Evolutionary conservation across 2,113 vertebrate genomes (phyloP).

Genomic region (Engraulis encrasicolus): DNA sequence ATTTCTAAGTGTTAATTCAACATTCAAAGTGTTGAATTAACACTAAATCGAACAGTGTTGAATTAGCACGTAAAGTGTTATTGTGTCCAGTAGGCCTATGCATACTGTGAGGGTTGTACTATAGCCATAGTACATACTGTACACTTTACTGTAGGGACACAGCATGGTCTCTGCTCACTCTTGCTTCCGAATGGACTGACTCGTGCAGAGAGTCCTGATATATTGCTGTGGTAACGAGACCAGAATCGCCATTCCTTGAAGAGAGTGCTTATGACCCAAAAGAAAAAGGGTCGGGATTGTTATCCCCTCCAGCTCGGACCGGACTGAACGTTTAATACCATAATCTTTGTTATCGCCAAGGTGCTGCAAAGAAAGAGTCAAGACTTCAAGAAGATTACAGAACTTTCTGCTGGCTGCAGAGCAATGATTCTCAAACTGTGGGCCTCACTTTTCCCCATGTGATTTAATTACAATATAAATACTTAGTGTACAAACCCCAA

Average conservation of each 20-base stretch:
- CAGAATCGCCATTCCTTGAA: constrained; percentile 3
- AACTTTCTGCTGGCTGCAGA: neutral
- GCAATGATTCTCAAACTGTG: too few relatives aligned
- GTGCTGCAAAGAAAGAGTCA: constrained; percentile 7
- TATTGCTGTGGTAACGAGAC: constrained; percentile 4
- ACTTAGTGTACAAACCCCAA: too few relatives aligned
- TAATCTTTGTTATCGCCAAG: constrained; percentile 20
- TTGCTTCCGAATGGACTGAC: constrained; percentile 1
- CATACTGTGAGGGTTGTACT: neutral
- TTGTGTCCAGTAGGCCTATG: too few relatives aligned
- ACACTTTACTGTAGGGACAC: neutral
- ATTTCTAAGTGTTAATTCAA: too few relatives aligned
- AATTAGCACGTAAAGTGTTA: too few relatives aligned
- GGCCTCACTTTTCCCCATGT: too few relatives aligned
- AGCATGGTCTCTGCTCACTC: neutral
- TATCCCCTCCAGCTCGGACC: constrained; percentile 5
- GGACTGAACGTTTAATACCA: neutral
- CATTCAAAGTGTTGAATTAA: too few relatives aligned
- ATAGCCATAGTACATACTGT: neutral
- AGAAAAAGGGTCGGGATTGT: neutral
- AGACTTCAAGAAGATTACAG: neutral
- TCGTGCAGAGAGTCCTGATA: neutral
- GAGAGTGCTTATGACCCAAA: constrained; percentile 11
- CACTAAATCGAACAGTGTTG: too few relatives aligned
- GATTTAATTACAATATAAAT: too few relatives aligned